Conservation (phyloP, 2,888 invertebrate species). For the Trichogramma evanescens region DNA sequence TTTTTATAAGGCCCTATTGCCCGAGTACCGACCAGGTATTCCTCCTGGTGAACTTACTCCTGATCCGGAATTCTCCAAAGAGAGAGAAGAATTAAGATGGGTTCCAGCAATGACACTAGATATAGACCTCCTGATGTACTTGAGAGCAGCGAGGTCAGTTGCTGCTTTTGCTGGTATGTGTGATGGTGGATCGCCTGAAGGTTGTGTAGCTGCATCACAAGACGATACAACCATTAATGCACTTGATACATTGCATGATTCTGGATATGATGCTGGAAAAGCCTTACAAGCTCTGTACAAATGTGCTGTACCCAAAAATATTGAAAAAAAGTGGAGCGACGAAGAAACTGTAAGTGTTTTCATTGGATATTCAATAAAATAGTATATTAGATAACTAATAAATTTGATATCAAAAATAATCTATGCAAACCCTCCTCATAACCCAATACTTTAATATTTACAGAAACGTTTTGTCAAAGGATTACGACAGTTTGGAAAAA, state of each 20-base stretch:
- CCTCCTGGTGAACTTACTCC: slow-evolving; percentile 47
- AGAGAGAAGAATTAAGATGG: slow-evolving; percentile 87
- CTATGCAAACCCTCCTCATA: neutral
- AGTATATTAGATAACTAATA: slow-evolving; percentile 17
- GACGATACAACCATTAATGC: slow-evolving; percentile 98
- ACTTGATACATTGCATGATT: slow-evolving; percentile 90
- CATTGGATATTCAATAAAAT: neutral
- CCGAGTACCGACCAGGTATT: slow-evolving; percentile 52
- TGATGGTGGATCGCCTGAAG: slow-evolving; percentile 94
- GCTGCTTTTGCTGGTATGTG: slow-evolving; percentile 99
- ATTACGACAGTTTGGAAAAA: slow-evolving; percentile 95
- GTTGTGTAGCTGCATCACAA: slow-evolving; percentile 91
- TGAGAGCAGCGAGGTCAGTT: slow-evolving; percentile 94
- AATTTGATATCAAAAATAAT: slow-evolving; percentile 3
- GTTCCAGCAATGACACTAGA: slow-evolving; percentile 87
- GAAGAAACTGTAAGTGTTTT: slow-evolving; percentile 70
- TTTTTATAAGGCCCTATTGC: slow-evolving; percentile 56
- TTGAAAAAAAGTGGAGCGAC: slow-evolving; percentile 97
- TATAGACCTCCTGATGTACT: slow-evolving; percentile 94
- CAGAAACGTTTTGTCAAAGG: slow-evolving; percentile 96
- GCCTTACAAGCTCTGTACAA: slow-evolving; percentile 94
- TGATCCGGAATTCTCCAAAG: slow-evolving; percentile 52
- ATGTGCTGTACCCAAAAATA: slow-evolving; percentile 93
- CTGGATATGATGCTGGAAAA: slow-evolving; percentile 92
- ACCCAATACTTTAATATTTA: slow-evolving; percentile 7